A percentile compares a stretch with the other conserved stretches of the same genome.
These are phyloP conservation scores for Bujurquina vittata DNA, from an alignment of 2,113 vertebrate species.

Conservation along the genomic window DNA sequence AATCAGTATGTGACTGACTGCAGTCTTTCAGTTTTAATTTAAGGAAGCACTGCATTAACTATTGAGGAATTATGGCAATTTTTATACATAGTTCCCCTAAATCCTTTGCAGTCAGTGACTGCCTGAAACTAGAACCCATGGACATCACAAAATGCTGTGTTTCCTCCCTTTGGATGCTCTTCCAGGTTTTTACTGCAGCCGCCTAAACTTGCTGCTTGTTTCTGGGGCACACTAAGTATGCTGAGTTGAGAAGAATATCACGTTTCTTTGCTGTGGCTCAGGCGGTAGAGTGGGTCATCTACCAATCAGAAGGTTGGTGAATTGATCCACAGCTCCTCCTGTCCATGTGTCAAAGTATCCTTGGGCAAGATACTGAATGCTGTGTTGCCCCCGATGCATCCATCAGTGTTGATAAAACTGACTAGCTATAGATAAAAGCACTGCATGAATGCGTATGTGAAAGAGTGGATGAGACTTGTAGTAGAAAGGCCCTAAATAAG, in stretches of 20 bases:
- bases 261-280: neutral
- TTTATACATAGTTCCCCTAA: no score
- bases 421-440: neutral
- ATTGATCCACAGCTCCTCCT: neutral
- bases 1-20: no score
- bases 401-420: neutral
- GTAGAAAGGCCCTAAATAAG: neutral
- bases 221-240: neutral
- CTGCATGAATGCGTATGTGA: neutral
- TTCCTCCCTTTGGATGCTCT: neutral
- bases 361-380: neutral
- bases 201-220: neutral
- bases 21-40: no score
- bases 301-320: neutral
- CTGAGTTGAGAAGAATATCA: no score
- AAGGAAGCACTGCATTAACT: no score
- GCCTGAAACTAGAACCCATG: neutral
- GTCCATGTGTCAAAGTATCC: neutral
- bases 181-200: neutral
- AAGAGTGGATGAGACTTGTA: neutral
- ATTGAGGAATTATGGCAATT: no score
- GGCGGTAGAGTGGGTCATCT: neutral
- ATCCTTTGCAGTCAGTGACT: no score
- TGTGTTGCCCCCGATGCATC: neutral
- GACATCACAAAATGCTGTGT: neutral